Percentiles rank a stretch among this genome's conserved stretches.
Evolutionary conservation across 2,797 vertebrate genomes (phyloP).

Genomic region (Yasuhikotakia modesta): DNA sequence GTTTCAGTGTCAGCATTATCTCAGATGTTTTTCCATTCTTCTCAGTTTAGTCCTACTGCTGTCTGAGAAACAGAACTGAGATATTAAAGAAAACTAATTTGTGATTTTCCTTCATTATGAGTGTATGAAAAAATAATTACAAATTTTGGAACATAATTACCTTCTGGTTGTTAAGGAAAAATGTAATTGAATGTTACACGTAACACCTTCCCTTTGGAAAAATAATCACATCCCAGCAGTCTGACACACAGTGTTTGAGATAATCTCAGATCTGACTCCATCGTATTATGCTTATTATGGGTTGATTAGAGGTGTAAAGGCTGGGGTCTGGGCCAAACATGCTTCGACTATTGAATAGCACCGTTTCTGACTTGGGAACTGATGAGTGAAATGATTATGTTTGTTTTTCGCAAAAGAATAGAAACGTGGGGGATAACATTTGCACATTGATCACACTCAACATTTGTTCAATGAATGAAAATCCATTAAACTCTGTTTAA

Average conservation of each 20-base stretch:
- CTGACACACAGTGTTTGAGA: neutral
- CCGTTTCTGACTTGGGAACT: conserved; percentile 8
- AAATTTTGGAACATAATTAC: neutral
- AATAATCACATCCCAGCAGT: neutral
- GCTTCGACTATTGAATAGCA: conserved; percentile 22
- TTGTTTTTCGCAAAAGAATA: conserved; percentile 33
- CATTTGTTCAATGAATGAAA: conserved; percentile 1
- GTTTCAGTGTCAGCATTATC: no score
- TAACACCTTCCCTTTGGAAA: conserved; percentile 9
- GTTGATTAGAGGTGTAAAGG: conserved; percentile 46
- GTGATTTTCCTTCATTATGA: neutral
- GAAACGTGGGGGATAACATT: conserved; percentile 20
- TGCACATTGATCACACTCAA: neutral
- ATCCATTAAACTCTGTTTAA: conserved; percentile 9
- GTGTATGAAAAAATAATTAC: conserved; percentile 2
- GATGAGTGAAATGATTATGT: conserved; percentile 7
- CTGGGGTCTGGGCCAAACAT: conserved; percentile 18
- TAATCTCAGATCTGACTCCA: conserved; percentile 37
- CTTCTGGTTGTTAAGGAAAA: neutral
- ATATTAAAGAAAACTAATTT: neutral
- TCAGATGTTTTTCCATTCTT: no score
- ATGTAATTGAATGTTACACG: neutral
- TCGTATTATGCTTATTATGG: conserved; percentile 35
- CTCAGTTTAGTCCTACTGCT: no score
- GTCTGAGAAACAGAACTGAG: neutral